Base-by-base conservation (phyloP, 2,113 vertebrate genomes). In the Lonchura striata region DNA sequence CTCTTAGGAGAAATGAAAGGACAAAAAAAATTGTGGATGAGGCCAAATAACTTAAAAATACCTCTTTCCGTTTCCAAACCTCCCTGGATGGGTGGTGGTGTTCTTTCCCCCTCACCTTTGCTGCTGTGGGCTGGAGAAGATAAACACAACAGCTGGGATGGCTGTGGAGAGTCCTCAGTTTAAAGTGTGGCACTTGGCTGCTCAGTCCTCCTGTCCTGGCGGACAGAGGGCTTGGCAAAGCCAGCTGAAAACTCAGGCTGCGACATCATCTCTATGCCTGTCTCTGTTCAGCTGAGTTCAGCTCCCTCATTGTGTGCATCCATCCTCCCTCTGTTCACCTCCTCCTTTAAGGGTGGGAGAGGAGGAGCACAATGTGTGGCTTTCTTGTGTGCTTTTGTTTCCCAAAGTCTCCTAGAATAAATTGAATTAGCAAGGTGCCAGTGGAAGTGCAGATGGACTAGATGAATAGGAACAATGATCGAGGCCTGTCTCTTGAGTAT, bases 221-320 rank as follows among this genome's bases (percentile, higher is more conserved):
- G 11, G n/a, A 42, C 4, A 22, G 13, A 80, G 56, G 25, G 53
- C 39, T 74, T 74, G 28, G n/a, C 52, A 70, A n/a, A 64, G 52
- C 33, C 53, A 54, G 35, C 7, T 25, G 11, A 30, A 68, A 54
- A 28, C 71, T 65, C 60, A 22, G 24, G 18, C 14, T 69, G 59
- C 0, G 0, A 30, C 31, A 7, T 49, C 44, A 20, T 61, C 49
- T 65, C 54, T 20, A 0, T 30, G 27, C 22, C 8, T 1, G 0
- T 69, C 16, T 64, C 27, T 41, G 7, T 56, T 88, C 39, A 31
- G 6, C 42, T 44, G 20, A 44, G 53, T 24, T 66, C 2, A 3
- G 4, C 30, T 79, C 5, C 5, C 5, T 53, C 1, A 0, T 9
- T 57, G 30, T 1, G 1, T 9, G 11, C 1, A 0, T n/a, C 42